These are phyloP conservation scores for Corythoichthys intestinalis DNA, from an alignment of 2,113 vertebrate genomes.

Conservation along the genomic window DNA sequence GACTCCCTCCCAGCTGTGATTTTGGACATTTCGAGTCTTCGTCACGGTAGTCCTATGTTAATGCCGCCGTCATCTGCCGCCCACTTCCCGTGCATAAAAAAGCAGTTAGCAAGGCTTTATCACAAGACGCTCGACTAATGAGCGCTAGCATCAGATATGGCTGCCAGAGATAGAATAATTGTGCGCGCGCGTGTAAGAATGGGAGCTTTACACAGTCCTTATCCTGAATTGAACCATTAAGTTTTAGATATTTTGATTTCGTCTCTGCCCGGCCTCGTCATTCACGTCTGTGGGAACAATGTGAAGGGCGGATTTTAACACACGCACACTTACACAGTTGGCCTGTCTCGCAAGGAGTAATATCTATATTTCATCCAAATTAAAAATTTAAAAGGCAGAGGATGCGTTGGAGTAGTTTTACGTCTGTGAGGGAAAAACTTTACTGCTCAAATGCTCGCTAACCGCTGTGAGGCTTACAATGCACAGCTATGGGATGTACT, in stretches of 20 bases:
- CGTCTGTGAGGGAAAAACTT: constrained; percentile 12
- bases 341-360: constrained; percentile 18
- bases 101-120: constrained; percentile 48
- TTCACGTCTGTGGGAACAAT: constrained; percentile 26
- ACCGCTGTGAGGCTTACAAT: background rate
- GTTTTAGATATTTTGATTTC: constrained; percentile 17
- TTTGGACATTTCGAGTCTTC: constrained; percentile 15
- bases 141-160: constrained; percentile 45
- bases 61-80: constrained; percentile 15
- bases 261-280: constrained; percentile 2
- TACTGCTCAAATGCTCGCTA: background rate
- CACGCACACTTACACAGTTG: constrained; percentile 6
- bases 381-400: constrained; percentile 58
- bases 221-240: constrained; percentile 43
- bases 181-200: constrained; percentile 1
- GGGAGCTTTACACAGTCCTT: constrained; percentile 1
- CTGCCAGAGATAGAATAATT: constrained; percentile 11
- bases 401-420: constrained; percentile 19
- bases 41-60: constrained; percentile 27
- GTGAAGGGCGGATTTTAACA: constrained; percentile 30
- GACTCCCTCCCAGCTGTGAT: background rate
- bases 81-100: constrained; percentile 55
- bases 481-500: background rate
- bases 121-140: constrained; percentile 49
- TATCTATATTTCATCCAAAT: constrained; percentile 64